A percentile compares a stretch with the other conserved stretches of the same genome.
These are phyloP conservation scores for Aporophyla lueneburgensis DNA, from an alignment of 2,888 invertebrate genomes.

Conservation along the genomic window DNA sequence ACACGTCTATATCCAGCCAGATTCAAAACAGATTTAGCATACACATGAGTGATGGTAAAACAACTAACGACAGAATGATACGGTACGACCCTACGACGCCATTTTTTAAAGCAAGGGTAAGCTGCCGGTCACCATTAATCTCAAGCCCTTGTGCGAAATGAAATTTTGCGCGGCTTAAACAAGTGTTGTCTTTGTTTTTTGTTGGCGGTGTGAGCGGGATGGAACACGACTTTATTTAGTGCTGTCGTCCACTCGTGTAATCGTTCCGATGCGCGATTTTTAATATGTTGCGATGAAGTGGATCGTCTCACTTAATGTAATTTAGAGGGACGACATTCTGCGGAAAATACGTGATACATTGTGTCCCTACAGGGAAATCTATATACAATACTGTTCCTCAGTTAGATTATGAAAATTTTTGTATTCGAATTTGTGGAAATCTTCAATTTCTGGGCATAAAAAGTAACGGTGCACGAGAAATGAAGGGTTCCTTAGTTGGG, in stretches of 20 bases:
- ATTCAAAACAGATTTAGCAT: constrained; percentile 78
- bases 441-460: neutral
- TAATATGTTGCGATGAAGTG: constrained; percentile 44
- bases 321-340: neutral
- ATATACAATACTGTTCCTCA: neutral
- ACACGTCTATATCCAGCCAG: constrained; percentile 62
- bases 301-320: neutral
- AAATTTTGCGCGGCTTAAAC: constrained; percentile 54
- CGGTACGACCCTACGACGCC: constrained; percentile 80
- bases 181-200: constrained; percentile 36
- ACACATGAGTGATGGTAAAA: constrained; percentile 84
- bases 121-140: constrained; percentile 83
- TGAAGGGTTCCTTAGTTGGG: no score
- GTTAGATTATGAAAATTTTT: neutral
- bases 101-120: constrained; percentile 84
- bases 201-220: constrained; percentile 1
- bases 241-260: constrained; percentile 44
- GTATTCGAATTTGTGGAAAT: no score
- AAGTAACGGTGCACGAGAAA: no score
- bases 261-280: constrained; percentile 43
- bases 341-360: neutral
- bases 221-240: constrained; percentile 15
- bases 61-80: constrained; percentile 85
- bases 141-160: constrained; percentile 69
- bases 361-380: neutral